These are phyloP conservation scores for Chamaetylas fuelleborni DNA, from an alignment of 2,113 vertebrate genomes.

Conservation along the genomic window DNA sequence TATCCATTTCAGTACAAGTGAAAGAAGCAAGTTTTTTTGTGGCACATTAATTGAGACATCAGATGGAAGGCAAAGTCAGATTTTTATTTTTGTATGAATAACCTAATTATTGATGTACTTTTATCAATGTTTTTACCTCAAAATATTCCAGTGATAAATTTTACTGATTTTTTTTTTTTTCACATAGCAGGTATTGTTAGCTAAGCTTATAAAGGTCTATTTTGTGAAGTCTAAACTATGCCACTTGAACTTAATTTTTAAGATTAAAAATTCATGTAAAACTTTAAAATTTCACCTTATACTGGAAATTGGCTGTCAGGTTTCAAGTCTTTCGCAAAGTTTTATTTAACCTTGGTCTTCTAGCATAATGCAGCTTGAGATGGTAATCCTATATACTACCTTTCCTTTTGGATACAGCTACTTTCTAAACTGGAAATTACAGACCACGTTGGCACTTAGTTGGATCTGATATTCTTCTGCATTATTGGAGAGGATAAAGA, in stretches of 20 bases:
- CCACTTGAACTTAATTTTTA: not conserved
- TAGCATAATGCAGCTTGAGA: not conserved
- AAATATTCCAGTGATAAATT: not conserved
- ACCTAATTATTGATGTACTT: not conserved
- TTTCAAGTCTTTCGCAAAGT: not conserved
- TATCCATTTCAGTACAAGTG: not conserved
- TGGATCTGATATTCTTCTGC: constrained; percentile 41
- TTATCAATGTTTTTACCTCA: not conserved
- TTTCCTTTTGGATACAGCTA: not conserved
- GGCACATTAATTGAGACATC: not conserved
- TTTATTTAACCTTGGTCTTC: not conserved
- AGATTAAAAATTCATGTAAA: not conserved
- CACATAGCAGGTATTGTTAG: not conserved
- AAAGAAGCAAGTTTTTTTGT: not conserved
- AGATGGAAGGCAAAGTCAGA: not conserved
- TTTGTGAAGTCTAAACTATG: not conserved
- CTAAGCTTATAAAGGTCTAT: not conserved
- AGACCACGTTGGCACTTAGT: not conserved
- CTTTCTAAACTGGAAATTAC: constrained; percentile 41
- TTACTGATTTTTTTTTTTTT: not conserved
- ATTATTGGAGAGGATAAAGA: constrained; percentile 25
- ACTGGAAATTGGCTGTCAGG: not conserved
- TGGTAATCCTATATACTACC: not conserved
- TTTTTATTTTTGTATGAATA: not conserved
- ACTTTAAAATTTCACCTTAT: not conserved